Percentiles rank a stretch among this genome's conserved stretches.
Evolutionary conservation across 2,888 invertebrate species (phyloP).

Genomic region (Apotomis turbidana): DNA sequence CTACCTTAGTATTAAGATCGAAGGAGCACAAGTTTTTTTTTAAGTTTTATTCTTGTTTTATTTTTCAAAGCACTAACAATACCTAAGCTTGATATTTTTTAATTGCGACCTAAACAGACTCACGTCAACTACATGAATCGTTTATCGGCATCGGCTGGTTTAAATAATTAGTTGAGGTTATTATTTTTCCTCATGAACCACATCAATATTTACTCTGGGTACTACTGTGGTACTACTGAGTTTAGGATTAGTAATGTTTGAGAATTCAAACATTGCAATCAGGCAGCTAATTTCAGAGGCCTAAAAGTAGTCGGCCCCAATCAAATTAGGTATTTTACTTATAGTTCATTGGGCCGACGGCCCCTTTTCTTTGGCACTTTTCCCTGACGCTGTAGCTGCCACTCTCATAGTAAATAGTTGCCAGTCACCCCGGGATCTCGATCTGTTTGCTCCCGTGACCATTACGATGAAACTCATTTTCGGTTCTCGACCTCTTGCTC

Average conservation of each 20-base stretch:
- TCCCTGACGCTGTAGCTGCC: slow-evolving; percentile 24
- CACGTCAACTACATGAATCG: no score
- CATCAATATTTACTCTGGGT: no score
- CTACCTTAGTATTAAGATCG: no score
- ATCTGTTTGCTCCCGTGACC: slow-evolving; percentile 23
- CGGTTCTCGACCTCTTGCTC: slow-evolving; percentile 1
- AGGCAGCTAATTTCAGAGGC: background rate
- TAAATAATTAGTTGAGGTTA: no score
- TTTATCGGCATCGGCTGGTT: no score
- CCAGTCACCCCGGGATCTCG: slow-evolving; percentile 31
- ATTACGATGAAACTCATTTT: slow-evolving; percentile 21
- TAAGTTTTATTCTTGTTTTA: no score
- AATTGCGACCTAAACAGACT: no score
- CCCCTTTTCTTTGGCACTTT: slow-evolving; percentile 30
- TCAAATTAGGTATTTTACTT: slow-evolving; percentile 3
- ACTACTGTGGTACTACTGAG: no score
- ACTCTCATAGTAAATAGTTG: slow-evolving; percentile 16
- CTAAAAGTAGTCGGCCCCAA: background rate
- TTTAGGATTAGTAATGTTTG: background rate
- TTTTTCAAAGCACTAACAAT: no score
- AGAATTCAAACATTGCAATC: background rate
- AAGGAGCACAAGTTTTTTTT: no score
- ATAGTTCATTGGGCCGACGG: slow-evolving; percentile 1
- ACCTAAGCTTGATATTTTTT: no score
- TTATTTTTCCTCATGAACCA: no score